Evolutionary conservation across 2,888 invertebrate genomes (phyloP).

Genomic region (Amphipyra berbera): DNA sequence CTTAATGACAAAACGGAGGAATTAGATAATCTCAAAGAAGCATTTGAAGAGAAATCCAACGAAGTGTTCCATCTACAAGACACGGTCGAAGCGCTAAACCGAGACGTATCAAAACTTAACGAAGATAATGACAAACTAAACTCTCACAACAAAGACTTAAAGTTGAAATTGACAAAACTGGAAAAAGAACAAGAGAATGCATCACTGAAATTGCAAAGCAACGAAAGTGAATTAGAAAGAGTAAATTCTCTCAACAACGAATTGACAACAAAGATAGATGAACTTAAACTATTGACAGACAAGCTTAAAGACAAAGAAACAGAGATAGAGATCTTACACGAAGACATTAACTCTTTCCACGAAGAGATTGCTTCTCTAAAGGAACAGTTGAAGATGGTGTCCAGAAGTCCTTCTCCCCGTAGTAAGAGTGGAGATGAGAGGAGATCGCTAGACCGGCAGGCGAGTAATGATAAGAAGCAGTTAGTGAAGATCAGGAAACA

Average conservation of each 20-base stretch:
- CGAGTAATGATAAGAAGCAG: constrained; percentile 90
- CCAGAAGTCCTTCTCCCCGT: constrained; percentile 90
- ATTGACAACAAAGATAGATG: constrained; percentile 79
- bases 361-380: constrained; percentile 86
- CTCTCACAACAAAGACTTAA: constrained; percentile 77
- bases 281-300: constrained; percentile 80
- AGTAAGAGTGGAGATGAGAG: constrained; percentile 88
- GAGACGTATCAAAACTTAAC: constrained; percentile 79
- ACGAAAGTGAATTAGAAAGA: constrained; percentile 79
- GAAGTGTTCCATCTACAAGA: constrained; percentile 82
- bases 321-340: constrained; percentile 88
- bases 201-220: constrained; percentile 79
- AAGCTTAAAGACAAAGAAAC: constrained; percentile 87
- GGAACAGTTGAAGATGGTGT: constrained; percentile 84
- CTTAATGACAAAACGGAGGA: constrained; percentile 86
- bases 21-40: constrained; percentile 82
- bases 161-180: constrained; percentile 77
- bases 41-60: constrained; percentile 83
- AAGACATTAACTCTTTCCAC: constrained; percentile 86
- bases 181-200: constrained; percentile 86
- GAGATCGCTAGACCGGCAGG: constrained; percentile 82
- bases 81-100: constrained; percentile 75
- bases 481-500: constrained; percentile 87
- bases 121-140: constrained; percentile 82
- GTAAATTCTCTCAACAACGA: constrained; percentile 80